Evolutionary conservation across 2,888 invertebrate genomes (phyloP).

Genomic region (Pocota personata): DNA sequence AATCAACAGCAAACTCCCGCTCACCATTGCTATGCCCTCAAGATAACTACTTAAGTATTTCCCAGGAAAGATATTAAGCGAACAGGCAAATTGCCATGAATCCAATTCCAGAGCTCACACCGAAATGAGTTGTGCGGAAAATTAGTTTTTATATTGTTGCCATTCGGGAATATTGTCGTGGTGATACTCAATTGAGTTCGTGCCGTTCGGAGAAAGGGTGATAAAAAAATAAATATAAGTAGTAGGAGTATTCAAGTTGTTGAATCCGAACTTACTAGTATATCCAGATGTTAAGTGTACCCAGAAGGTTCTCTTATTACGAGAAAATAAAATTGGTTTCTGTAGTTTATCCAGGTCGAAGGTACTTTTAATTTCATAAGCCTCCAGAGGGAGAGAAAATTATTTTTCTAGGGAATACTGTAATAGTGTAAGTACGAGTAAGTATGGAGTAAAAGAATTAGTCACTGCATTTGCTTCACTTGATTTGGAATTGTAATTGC

Average conservation of each 20-base stretch:
- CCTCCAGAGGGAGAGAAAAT: background rate
- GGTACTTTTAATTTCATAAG: background rate
- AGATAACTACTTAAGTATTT: conserved; percentile 50
- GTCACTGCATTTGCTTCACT: background rate
- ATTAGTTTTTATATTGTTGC: conserved; percentile 52
- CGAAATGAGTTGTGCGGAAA: conserved; percentile 60
- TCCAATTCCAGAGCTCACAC: conserved; percentile 48
- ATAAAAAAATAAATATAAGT: conserved; percentile 7
- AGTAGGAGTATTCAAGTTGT: conserved; percentile 25
- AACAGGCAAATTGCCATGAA: conserved; percentile 58
- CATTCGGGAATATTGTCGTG: conserved; percentile 57
- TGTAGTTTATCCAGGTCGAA: background rate
- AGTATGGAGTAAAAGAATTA: no score
- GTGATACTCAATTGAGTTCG: conserved; percentile 31
- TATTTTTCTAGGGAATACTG: background rate
- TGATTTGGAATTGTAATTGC: no score
- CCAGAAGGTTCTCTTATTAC: conserved; percentile 12
- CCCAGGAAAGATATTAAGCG: conserved; percentile 57
- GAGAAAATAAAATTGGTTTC: conserved; percentile 13
- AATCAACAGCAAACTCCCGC: conserved; percentile 8
- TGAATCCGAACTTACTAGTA: conserved; percentile 26
- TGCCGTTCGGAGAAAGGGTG: conserved; percentile 22
- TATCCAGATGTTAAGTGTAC: conserved; percentile 34
- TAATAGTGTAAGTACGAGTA: background rate
- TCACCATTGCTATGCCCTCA: conserved; percentile 31